Conservation (phyloP, 2,113 vertebrate species). For the Scolopax mira region DNA sequence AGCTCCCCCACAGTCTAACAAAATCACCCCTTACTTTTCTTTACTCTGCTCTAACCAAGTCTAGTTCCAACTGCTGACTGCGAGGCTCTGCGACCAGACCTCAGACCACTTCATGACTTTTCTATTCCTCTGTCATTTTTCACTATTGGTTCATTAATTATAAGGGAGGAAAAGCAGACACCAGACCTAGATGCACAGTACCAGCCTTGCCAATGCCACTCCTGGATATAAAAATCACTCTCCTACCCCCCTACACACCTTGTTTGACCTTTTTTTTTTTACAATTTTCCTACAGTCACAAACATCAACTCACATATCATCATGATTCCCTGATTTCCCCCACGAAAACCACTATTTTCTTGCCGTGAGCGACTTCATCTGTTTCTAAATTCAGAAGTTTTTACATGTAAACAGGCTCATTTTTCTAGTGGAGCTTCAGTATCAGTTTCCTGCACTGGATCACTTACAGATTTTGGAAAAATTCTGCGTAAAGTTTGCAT, state of each 20-base stretch:
- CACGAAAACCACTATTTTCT: background rate
- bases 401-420: background rate
- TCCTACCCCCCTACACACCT: background rate
- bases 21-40: background rate
- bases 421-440: background rate
- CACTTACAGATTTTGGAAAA: background rate
- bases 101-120: background rate
- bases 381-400: background rate
- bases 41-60: background rate
- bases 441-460: background rate
- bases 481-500: background rate
- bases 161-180: background rate
- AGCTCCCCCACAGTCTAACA: rapidly evolving
- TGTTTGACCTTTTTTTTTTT: background rate
- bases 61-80: background rate
- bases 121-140: too few species aligned
- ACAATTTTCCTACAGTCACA: background rate
- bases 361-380: background rate
- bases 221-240: background rate
- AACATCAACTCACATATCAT: rapidly evolving
- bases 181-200: background rate
- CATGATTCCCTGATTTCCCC: background rate
- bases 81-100: background rate
- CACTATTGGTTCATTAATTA: background rate
- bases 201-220: background rate